Base-by-base conservation (phyloP, 2,797 vertebrate genomes). In the Mus caroli region DNA sequence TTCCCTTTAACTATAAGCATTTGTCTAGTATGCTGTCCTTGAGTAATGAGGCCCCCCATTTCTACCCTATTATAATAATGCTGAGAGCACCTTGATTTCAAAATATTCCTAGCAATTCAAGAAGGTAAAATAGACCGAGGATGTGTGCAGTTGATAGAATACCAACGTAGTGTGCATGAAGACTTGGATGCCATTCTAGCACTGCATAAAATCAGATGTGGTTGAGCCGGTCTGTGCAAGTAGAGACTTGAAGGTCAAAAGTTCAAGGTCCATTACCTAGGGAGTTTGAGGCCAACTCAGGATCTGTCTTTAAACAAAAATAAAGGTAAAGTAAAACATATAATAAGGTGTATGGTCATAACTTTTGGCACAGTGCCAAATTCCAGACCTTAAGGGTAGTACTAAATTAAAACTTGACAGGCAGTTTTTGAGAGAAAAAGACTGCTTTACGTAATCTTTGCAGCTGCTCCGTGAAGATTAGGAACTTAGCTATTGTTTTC, bases 11-110 rank as follows among this genome's bases (percentile, higher is more conserved):
- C 73, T 71, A 19, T 26, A 71, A 80, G 46, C 24, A 3, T 85
- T 50, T 60, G 84, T n/a, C 34, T 43, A 64, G 34, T 80, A 9
- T 60, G 50, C 75, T 87, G 1, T 89, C 62, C 26, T 88, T 91
- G 6, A 20, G 82, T 62, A 85, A 67, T 67, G 69, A 89, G 37
- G 56, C 78, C 69, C 54, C 24, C 0, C 69, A 37, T 86, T 58
- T 88, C 46, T 28, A 1, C 20, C 0, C 17, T 46, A 19, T 85
- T 85, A 8, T 4, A 64, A 31, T 62, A 80, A 75, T 82, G 7
- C 60, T 54, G 58, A 83, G 71, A 69, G 34, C 14, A 60, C 78
- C 86, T 96, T 92, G 73, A 88, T 83, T 95, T 94, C 79, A 71
- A 93, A 31, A 69, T 94, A 73, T 54, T 79, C 20, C 20, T 82